phyloP scores from a whole-genome alignment of 2,797 vertebrate species.

The Alexandromys oeconomus region DNA sequence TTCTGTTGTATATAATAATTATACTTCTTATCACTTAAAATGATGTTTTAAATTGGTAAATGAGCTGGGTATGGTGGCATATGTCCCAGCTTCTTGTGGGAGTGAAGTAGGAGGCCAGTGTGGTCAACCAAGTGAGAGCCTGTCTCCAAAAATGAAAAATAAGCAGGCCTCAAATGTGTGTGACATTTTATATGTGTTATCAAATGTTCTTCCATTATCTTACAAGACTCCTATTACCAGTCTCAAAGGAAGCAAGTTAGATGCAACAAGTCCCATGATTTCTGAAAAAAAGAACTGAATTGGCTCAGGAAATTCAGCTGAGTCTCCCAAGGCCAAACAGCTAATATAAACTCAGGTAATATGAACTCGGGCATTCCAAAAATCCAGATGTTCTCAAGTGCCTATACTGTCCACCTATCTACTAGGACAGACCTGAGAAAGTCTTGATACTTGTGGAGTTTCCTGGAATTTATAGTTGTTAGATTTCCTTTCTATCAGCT shows the following conservation, averaged over 20 bases:
- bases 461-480: slow-evolving; percentile 26
- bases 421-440: slow-evolving; percentile 33
- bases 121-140: neutral
- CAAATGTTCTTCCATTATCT: slow-evolving; percentile 24
- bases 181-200: slow-evolving; percentile 37
- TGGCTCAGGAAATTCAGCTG: slow-evolving; percentile 33
- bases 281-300: slow-evolving; percentile 41
- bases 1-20: neutral
- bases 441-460: neutral
- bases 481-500: slow-evolving; percentile 39
- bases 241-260: slow-evolving; percentile 25
- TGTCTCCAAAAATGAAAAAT: neutral
- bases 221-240: neutral
- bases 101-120: neutral
- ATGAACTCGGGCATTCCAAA: neutral
- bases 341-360: slow-evolving; percentile 31
- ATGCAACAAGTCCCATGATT: slow-evolving; percentile 36
- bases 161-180: neutral
- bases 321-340: slow-evolving; percentile 31
- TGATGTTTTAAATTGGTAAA: neutral
- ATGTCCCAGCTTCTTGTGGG: neutral
- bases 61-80: neutral
- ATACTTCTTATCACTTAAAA: neutral
- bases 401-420: slow-evolving; percentile 25
- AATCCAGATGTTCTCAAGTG: slow-evolving; percentile 9